Evolutionary conservation across 2,113 vertebrate species (phyloP), one percentile per base, ranked within the genome.

Genomic region (Oreochromis spilurus): DNA sequence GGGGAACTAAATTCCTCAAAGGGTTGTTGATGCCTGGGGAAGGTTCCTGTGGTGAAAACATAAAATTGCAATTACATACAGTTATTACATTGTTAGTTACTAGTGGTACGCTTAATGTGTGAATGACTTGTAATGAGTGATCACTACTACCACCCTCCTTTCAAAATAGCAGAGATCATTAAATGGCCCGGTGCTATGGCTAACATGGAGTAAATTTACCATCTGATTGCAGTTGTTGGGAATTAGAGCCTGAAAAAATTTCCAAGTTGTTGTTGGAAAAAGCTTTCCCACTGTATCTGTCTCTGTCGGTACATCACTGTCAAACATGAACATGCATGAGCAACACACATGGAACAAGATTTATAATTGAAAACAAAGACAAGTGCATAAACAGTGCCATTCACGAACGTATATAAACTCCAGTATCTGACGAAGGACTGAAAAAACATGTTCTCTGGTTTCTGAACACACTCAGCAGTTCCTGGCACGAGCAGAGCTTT

Each of bases 391-490:
- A 91, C 31, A 21, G 21, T n/a, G 10, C 26, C n/a, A 29, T 29
- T 45, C 26, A 29, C 38, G 48, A 17, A 81, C 21, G 77, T 72
- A 86, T 78, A 81, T 40, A 82, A 60, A 83, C 82, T 43, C 43
- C 77, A 72, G 57, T 29, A 31, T 86, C 70, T 48, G 24, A 82
- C 48, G 81, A 40, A 29, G 10, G 24, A 67, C 21, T 50, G 62
- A 78, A 67, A 92, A 92, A 83, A 85, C 92, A 91, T 77, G 79
- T 34, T 84, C 43, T 19, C 83, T 90, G 86, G 52, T 93, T 92
- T 91, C 91, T 91, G 90, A 92, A 93, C 87, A 84, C 84, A 82
- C 93, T 94, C 94, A 87, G 94, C 93, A 86, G 86, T 93, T 93
- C 88, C 82, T 83, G 50, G 90, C 86, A 86, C 85, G 80, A 87